These are phyloP conservation scores for Lagocephalus sceleratus DNA, from an alignment of 2,797 vertebrate genomes.

Conservation along the genomic window DNA sequence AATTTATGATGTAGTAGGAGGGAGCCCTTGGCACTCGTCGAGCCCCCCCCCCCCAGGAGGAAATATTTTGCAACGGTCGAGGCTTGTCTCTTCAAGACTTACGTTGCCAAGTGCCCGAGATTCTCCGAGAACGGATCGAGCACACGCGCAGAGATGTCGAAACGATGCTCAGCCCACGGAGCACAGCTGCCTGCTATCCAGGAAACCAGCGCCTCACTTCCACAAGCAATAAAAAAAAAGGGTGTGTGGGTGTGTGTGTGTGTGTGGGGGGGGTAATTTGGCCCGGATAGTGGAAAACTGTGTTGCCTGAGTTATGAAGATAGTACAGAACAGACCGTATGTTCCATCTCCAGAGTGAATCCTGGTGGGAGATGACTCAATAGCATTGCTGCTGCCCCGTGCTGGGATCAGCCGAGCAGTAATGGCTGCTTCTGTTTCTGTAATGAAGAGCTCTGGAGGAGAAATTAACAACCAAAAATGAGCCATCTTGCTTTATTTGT, in stretches of 20 bases:
- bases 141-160: background rate
- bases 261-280: background rate
- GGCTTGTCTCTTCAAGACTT: constrained; percentile 71
- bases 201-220: background rate
- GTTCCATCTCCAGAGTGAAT: constrained; percentile 13
- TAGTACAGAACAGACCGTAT: constrained; percentile 27
- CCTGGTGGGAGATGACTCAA: constrained; percentile 31
- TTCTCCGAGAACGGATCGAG: constrained; percentile 34
- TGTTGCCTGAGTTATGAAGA: constrained; percentile 6
- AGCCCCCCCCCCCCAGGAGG: constrained; percentile 45
- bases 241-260: too few relatives aligned
- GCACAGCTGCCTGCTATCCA: background rate
- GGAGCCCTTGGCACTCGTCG: constrained; percentile 30
- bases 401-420: background rate
- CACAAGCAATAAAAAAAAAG: too few relatives aligned
- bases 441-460: background rate
- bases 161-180: constrained; percentile 1
- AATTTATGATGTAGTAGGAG: too few relatives aligned
- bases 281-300: background rate
- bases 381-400: constrained; percentile 15
- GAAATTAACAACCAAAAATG: background rate
- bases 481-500: too few relatives aligned
- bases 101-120: constrained; percentile 57
- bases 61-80: constrained; percentile 68
- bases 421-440: background rate